phyloP scores from a whole-genome alignment of 1,140 invertebrate genomes.

The Conus betulinus region DNA sequence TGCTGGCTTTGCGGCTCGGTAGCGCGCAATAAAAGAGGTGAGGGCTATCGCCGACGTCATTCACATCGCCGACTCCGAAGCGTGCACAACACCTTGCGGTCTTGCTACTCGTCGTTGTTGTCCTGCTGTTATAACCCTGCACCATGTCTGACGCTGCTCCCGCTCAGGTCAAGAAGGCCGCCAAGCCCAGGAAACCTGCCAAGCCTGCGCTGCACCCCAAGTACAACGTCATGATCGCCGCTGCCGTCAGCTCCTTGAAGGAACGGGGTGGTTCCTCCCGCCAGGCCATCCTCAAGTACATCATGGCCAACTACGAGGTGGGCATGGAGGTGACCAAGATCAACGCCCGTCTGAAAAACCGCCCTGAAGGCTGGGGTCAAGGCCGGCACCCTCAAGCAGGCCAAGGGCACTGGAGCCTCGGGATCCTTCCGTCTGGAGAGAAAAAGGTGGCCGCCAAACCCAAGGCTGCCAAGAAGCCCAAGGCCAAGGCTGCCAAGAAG shows the following conservation, averaged over 20 bases:
- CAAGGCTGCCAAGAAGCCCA: conserved; percentile 35
- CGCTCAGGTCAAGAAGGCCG: conserved; percentile 19
- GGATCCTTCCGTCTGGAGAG: conserved; percentile 36
- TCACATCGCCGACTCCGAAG: background rate
- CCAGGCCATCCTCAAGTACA: conserved; percentile 69
- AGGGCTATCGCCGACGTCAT: too few relatives aligned
- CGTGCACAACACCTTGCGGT: too few relatives aligned
- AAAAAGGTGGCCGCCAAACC: conserved; percentile 42
- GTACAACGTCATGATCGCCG: conserved; percentile 37
- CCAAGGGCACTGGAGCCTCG: conserved; percentile 38
- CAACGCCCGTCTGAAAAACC: conserved; percentile 39
- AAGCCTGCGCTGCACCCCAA: conserved; percentile 27
- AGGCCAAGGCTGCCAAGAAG: conserved; percentile 45
- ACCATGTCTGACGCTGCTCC: conserved; percentile 11
- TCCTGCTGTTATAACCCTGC: too few relatives aligned
- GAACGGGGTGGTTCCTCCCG: conserved; percentile 48
- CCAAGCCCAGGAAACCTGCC: conserved; percentile 40
- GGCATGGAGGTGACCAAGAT: conserved; percentile 50
- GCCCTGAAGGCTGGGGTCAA: conserved; percentile 59
- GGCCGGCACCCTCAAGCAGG: conserved; percentile 56
- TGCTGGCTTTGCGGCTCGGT: conserved; percentile 26
- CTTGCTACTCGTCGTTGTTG: too few relatives aligned
- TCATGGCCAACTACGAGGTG: conserved; percentile 63
- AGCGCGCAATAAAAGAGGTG: background rate
- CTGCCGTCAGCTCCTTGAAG: conserved; percentile 17